phyloP scores from a whole-genome alignment of 1,140 invertebrate genomes.

The Pseudomyrmex flavicornis region DNA sequence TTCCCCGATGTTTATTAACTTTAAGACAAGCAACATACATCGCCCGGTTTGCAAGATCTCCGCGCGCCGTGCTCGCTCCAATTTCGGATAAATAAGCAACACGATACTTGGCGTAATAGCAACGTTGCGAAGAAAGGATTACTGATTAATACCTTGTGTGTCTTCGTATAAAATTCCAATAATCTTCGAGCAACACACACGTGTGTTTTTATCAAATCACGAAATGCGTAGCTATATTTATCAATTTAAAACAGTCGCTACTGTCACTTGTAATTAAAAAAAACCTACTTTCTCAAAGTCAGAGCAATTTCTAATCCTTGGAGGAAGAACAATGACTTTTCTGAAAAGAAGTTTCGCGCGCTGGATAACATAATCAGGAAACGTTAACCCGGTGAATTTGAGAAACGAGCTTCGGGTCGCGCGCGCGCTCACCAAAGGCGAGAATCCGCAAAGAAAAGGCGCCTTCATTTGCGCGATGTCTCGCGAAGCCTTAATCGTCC shows the following conservation, averaged over 20 bases:
- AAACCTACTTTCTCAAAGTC: no score
- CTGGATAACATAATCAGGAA: not conserved
- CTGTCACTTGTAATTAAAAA: not conserved
- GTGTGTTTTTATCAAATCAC: not conserved
- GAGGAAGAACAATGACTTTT: not conserved
- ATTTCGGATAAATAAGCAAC: constrained; percentile 17
- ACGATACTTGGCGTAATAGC: constrained; percentile 22
- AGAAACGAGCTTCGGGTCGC: constrained; percentile 7
- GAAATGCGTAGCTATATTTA: not conserved
- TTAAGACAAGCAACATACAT: constrained; percentile 27
- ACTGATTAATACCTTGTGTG: constrained; percentile 4
- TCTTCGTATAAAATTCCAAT: not conserved
- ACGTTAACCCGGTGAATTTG: constrained; percentile 1
- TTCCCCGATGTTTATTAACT: constrained; percentile 37
- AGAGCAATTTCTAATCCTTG: not conserved
- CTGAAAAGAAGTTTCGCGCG: not conserved
- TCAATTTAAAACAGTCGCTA: not conserved
- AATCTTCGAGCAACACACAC: not conserved
- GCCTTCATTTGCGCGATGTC: constrained; percentile 17
- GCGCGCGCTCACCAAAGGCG: not conserved
- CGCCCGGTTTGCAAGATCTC: not conserved
- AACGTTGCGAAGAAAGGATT: constrained; percentile 7
- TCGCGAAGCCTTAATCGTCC: constrained; percentile 65
- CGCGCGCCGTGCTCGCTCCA: not conserved
- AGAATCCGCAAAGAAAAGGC: constrained; percentile 37